A percentile compares a stretch with the other conserved stretches of the same genome.
These are phyloP conservation scores for Sylvilagus bachmani DNA, from an alignment of 2,113 vertebrate genomes.

Conservation along the genomic window DNA sequence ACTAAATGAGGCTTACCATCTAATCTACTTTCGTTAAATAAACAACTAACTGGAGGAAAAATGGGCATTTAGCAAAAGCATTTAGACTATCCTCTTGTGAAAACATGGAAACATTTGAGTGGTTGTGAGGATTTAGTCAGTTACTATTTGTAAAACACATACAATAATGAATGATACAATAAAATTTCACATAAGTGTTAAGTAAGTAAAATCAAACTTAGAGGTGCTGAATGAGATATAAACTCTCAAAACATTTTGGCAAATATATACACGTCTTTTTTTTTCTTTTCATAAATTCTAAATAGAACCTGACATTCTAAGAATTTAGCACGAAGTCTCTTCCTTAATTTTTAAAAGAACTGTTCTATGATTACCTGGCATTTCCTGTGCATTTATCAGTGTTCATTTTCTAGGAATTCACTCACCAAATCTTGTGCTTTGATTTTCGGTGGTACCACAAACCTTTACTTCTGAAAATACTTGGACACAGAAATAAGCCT, in stretches of 20 bases:
- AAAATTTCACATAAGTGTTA: conserved; percentile 14
- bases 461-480: conserved; percentile 3
- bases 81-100: conserved; percentile 17
- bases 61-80: conserved; percentile 31
- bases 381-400: neutral
- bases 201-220: conserved; percentile 25
- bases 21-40: neutral
- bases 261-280: conserved; percentile 15
- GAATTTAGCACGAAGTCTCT: conserved; percentile 31
- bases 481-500: no score
- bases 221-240: neutral
- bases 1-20: neutral
- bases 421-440: conserved; percentile 22
- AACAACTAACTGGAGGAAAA: neutral
- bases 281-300: neutral
- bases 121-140: neutral
- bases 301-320: neutral
- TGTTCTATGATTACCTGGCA: neutral
- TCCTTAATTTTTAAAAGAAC: neutral
- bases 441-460: conserved; percentile 36
- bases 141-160: neutral
- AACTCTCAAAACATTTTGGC: neutral
- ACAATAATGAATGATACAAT: neutral
- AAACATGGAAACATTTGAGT: conserved; percentile 9
- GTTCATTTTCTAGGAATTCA: neutral